phyloP scores from a whole-genome alignment of 2,888 invertebrate genomes.

The Coleophora deauratella region DNA sequence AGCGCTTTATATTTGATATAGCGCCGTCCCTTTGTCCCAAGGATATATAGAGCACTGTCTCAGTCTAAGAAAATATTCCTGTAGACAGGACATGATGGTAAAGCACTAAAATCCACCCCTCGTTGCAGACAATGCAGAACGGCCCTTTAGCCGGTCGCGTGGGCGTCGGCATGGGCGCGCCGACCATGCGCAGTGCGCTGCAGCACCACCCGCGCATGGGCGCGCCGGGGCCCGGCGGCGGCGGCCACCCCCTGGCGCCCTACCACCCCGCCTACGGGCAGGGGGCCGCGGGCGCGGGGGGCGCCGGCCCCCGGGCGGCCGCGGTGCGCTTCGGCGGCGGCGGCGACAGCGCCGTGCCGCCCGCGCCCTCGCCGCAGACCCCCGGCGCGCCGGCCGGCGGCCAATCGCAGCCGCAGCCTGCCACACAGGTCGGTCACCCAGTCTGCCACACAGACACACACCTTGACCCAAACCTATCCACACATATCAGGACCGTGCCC shows the following conservation, averaged over 20 bases:
- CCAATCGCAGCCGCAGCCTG: constrained; percentile 58
- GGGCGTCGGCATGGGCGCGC: constrained; percentile 61
- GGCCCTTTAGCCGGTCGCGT: constrained; percentile 81
- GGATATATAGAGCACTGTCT: too few relatives aligned
- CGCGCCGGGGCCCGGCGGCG: constrained; percentile 54
- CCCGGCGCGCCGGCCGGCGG: constrained; percentile 82
- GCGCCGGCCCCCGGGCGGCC: constrained; percentile 47
- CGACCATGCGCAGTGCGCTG: constrained; percentile 75
- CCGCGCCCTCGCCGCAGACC: constrained; percentile 84
- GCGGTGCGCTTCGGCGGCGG: constrained; percentile 76
- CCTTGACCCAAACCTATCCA: too few relatives aligned
- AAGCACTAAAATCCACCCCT: background rate
- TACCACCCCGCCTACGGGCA: constrained; percentile 74
- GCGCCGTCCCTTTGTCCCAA: too few relatives aligned
- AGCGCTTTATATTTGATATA: too few relatives aligned
- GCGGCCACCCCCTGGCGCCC: constrained; percentile 72
- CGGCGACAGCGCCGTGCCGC: constrained; percentile 82
- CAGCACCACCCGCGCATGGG: constrained; percentile 71
- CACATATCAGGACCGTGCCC: too few relatives aligned
- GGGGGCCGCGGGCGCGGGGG: constrained; percentile 58
- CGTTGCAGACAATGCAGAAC: constrained; percentile 79
- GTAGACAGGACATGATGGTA: too few relatives aligned
- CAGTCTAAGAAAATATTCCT: too few relatives aligned
- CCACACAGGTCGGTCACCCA: constrained; percentile 8
- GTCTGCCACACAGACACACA: constrained; percentile 14